These are phyloP conservation scores for Aricia artaxerxes DNA, from an alignment of 2,888 invertebrate genomes.

Conservation along the genomic window DNA sequence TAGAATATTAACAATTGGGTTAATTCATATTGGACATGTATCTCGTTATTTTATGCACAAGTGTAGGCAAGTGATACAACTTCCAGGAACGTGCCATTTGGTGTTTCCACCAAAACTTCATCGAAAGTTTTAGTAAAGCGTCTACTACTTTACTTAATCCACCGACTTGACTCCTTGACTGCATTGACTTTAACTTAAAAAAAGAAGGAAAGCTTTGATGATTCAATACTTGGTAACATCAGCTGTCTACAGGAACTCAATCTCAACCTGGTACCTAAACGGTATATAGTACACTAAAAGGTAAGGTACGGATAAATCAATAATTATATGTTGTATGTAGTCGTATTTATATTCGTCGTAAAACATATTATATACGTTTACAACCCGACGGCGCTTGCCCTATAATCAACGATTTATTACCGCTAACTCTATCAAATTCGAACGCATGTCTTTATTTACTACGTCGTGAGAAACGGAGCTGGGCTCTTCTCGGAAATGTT, in stretches of 20 bases:
- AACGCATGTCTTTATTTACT: conserved; percentile 54
- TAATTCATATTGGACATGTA: too few relatives aligned
- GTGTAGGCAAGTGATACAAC: too few relatives aligned
- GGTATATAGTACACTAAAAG: not conserved
- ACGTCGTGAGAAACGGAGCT: conserved; percentile 64
- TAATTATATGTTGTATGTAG: conserved; percentile 32
- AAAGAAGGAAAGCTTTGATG: too few relatives aligned
- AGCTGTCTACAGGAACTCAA: not conserved
- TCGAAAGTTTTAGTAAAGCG: too few relatives aligned
- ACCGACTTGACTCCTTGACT: too few relatives aligned
- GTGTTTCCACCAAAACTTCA: too few relatives aligned
- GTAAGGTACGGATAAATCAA: not conserved
- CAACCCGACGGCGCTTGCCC: conserved; percentile 65
- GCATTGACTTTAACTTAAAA: too few relatives aligned
- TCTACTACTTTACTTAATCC: too few relatives aligned
- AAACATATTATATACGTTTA: conserved; percentile 70
- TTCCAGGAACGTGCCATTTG: too few relatives aligned
- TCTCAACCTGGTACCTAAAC: not conserved
- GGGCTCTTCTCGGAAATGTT: conserved; percentile 65
- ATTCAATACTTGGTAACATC: too few relatives aligned
- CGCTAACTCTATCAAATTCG: conserved; percentile 69
- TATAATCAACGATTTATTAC: conserved; percentile 74
- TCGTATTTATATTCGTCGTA: conserved; percentile 63
- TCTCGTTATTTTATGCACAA: too few relatives aligned
- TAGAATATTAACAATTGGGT: too few relatives aligned